phyloP scores from a whole-genome alignment of 2,888 invertebrate genomes.

The Trachelus tabidus region DNA sequence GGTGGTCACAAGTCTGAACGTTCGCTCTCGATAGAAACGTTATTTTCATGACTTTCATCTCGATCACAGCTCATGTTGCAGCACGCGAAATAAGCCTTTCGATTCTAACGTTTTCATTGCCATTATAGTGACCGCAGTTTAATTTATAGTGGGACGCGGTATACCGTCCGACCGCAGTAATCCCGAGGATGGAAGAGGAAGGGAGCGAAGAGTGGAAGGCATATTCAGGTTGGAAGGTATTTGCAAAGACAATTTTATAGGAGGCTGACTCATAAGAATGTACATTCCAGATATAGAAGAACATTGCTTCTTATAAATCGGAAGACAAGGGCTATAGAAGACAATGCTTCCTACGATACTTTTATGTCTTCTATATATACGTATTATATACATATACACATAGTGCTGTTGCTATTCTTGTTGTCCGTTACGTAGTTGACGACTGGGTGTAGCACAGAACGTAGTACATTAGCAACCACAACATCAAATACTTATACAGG shows the following conservation, averaged over 20 bases:
- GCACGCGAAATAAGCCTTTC: neutral
- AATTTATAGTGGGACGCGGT: slow-evolving; percentile 29
- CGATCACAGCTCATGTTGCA: neutral
- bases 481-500: slow-evolving; percentile 34
- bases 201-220: slow-evolving; percentile 20
- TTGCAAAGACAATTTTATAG: neutral
- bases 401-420: neutral
- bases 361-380: neutral
- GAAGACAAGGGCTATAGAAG: slow-evolving; percentile 35
- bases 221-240: slow-evolving; percentile 10
- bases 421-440: neutral
- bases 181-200: neutral
- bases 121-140: slow-evolving; percentile 38
- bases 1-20: neutral
- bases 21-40: neutral
- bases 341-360: neutral
- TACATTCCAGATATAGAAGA: neutral
- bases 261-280: neutral
- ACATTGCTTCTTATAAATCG: slow-evolving; percentile 31
- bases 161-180: neutral
- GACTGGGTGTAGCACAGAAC: slow-evolving; percentile 2
- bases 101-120: slow-evolving; percentile 45
- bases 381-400: neutral
- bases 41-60: neutral
- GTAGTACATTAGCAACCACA: slow-evolving; percentile 54